Base-by-base conservation (phyloP, 1,140 invertebrate genomes). In the Euwallacea similis region DNA sequence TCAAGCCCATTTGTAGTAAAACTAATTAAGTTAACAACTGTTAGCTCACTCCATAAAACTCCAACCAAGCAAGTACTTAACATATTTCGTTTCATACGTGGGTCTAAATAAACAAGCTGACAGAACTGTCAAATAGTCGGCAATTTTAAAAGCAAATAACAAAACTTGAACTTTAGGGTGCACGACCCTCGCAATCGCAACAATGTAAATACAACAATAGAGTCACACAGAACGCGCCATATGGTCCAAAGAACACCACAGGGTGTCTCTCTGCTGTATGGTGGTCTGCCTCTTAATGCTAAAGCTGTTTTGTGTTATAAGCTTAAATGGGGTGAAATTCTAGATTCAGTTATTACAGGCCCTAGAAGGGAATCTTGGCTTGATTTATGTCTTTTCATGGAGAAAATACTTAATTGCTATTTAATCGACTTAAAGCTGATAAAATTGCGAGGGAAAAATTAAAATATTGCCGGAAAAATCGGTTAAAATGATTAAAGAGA, bases 201-300 rank as follows among this genome's bases (percentile, higher is more conserved):
- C 72, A 70, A 69, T 66, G 63, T 69, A 73, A 69, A 73, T 73
- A 70, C 64, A 61, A 73, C 68, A 66, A 69, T 73, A n/a, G 54
- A 66, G 50, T 65, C 63, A 41, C 46, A 42, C n/a, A 58, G 42
- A 70, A 66, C 59, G 60, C 60, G 71, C 69, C 73, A 74, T 74
- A 74, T 74, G 73, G 73, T 69, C 62, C 46, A 4, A 66, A 42
- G 21, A 62, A 61, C 55, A 74, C 69, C 65, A 42, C 73, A 72
- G 73, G 73, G 69, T 71, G 64, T 71, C 68, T 33, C 43, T 62
- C 71, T 71, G 60, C 71, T 71, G 60, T 33, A 33, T 60, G 73
- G 73, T 74, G 70, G 69, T 74, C 69, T 53, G 43, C n/a, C 43
- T 59, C 56, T 68, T 61, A 55, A 69, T 58, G 56, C 33, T 62